Conservation (phyloP, 2,888 invertebrate species). For the Dynastes grantii region DNA sequence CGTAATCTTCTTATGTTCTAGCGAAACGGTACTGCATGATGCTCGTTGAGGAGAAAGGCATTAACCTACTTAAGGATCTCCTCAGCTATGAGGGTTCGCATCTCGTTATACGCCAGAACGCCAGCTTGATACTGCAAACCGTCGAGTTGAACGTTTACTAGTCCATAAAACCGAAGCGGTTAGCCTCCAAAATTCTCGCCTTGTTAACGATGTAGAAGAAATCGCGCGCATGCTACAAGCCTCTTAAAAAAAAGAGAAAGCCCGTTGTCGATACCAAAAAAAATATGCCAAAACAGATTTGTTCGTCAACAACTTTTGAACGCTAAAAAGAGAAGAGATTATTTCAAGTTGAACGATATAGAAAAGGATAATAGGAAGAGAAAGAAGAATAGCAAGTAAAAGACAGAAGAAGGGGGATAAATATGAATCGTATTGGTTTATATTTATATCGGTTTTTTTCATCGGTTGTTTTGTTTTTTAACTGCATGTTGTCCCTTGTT, state of each 20-base stretch:
- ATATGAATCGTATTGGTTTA: too few relatives aligned
- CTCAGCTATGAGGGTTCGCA: conserved; percentile 65
- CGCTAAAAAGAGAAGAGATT: too few relatives aligned
- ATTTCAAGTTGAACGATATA: too few relatives aligned
- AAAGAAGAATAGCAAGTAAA: neutral
- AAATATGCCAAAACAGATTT: too few relatives aligned
- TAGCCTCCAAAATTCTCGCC: conserved; percentile 17
- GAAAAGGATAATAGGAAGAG: too few relatives aligned
- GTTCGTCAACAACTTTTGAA: too few relatives aligned
- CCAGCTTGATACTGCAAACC: conserved; percentile 63
- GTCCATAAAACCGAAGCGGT: neutral
- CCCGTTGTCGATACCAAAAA: too few relatives aligned
- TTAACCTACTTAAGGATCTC: conserved; percentile 71
- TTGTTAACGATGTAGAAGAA: conserved; percentile 3
- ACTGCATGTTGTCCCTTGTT: neutral
- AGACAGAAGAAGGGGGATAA: neutral
- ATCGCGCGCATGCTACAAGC: too few relatives aligned
- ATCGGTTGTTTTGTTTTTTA: too few relatives aligned
- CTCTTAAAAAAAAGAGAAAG: too few relatives aligned
- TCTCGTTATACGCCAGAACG: conserved; percentile 64
- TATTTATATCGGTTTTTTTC: too few relatives aligned
- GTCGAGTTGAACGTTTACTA: conserved; percentile 51
- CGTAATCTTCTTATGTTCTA: conserved; percentile 64
- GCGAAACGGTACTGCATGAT: conserved; percentile 79
- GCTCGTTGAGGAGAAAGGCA: conserved; percentile 76